Conservation (phyloP, 2,797 vertebrate genomes). For the Gymnodraco acuticeps region DNA sequence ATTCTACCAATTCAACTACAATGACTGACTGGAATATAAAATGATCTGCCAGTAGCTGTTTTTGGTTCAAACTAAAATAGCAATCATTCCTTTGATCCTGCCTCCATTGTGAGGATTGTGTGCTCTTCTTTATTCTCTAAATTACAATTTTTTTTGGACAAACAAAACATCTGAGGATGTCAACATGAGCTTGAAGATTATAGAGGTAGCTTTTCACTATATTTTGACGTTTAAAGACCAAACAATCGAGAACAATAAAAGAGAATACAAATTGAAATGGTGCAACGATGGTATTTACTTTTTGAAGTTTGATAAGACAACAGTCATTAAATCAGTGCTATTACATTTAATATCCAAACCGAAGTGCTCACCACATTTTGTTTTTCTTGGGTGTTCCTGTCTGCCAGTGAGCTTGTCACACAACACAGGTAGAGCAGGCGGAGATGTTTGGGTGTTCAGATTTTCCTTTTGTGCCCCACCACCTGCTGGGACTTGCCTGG, state of each 20-base stretch:
- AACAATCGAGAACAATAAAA: background rate
- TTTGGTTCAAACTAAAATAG: background rate
- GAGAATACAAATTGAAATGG: background rate
- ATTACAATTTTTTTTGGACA: background rate
- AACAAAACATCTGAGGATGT: background rate
- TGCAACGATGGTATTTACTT: background rate
- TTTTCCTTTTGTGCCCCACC: constrained; percentile 40
- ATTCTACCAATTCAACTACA: background rate
- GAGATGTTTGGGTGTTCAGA: constrained; percentile 29
- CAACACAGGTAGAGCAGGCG: constrained; percentile 11
- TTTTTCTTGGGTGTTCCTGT: constrained; percentile 35
- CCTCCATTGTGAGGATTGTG: background rate
- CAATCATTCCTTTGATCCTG: background rate
- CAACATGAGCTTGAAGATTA: background rate
- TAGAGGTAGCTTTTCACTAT: background rate
- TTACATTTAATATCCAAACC: constrained; percentile 3
- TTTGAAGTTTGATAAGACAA: background rate
- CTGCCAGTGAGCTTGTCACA: constrained; percentile 57
- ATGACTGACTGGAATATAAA: background rate
- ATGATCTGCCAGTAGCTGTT: background rate
- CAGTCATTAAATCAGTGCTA: background rate
- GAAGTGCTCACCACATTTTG: background rate
- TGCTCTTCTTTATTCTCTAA: background rate
- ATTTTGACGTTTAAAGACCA: background rate
- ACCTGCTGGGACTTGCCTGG: constrained; percentile 71